Conservation (phyloP, 2,113 vertebrate genomes). For the Dipodomys spectabilis region DNA sequence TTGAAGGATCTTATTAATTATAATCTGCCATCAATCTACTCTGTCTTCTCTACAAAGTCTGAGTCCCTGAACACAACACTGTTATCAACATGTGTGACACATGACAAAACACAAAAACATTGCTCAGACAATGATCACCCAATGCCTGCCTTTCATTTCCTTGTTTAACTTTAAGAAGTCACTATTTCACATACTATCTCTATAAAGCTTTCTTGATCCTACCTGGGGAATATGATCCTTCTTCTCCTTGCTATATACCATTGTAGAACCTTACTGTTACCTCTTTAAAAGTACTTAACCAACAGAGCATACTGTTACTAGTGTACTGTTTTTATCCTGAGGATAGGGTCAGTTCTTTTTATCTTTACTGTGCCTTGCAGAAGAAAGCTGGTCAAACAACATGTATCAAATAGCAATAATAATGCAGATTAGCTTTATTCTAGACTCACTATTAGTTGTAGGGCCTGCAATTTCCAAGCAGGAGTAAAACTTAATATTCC, state of each 20-base stretch:
- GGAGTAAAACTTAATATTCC: not conserved
- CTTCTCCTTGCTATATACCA: not conserved
- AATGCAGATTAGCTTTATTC: constrained; percentile 22
- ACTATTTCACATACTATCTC: not conserved
- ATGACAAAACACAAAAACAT: not conserved
- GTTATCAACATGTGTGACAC: not conserved
- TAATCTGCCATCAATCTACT: not conserved
- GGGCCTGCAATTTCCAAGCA: not conserved
- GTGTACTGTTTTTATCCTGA: constrained; percentile 26
- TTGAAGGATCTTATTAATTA: not conserved
- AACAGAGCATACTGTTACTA: constrained; percentile 14
- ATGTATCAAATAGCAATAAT: not conserved
- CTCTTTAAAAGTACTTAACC: constrained; percentile 37
- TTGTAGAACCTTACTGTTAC: not conserved
- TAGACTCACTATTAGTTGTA: constrained; percentile 41
- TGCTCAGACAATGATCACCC: constrained; percentile 2
- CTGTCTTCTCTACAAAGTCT: not conserved
- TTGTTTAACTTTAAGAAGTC: constrained; percentile 16
- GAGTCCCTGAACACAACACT: constrained; percentile 12
- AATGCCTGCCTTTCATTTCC: not conserved
- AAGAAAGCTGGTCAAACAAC: not conserved
- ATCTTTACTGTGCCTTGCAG: not conserved
- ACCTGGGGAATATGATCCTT: not conserved
- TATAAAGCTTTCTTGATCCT: not conserved
- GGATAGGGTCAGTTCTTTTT: not conserved